Percentiles rank a stretch among this genome's conserved stretches.
Evolutionary conservation across 2,888 invertebrate species (phyloP).

Genomic region (Glyphotaelius pellucidus): DNA sequence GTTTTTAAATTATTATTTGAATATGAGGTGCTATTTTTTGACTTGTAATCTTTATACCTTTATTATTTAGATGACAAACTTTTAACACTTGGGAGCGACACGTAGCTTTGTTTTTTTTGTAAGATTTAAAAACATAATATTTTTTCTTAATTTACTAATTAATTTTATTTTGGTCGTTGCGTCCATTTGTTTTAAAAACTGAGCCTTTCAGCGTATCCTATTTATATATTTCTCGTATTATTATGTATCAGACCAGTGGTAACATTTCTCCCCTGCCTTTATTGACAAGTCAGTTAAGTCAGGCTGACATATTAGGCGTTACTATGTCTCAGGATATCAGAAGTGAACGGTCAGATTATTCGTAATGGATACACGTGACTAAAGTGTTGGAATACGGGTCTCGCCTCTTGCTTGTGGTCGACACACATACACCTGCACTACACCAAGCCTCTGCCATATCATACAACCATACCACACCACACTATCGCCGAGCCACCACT

Average conservation of each 20-base stretch:
- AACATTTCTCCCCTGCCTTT: constrained; percentile 13
- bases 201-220: background rate
- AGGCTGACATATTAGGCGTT: constrained; percentile 57
- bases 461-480: too few relatives aligned
- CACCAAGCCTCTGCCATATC: background rate
- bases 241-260: background rate
- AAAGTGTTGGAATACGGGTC: constrained; percentile 46
- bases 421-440: constrained; percentile 11
- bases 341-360: constrained; percentile 62
- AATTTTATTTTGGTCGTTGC: background rate
- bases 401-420: background rate
- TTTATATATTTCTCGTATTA: background rate
- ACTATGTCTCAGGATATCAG: constrained; percentile 59
- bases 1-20: background rate
- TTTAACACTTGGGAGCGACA: background rate
- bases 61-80: too few relatives aligned
- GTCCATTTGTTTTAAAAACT: background rate
- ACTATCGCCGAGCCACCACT: constrained; percentile 13
- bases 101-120: background rate
- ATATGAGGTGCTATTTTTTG: background rate
- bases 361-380: constrained; percentile 60
- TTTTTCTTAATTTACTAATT: too few relatives aligned
- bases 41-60: too few relatives aligned
- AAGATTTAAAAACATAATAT: background rate
- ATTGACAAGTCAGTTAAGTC: constrained; percentile 61